phyloP scores from a whole-genome alignment of 2,113 vertebrate genomes.

The Prionailurus viverrinus region DNA sequence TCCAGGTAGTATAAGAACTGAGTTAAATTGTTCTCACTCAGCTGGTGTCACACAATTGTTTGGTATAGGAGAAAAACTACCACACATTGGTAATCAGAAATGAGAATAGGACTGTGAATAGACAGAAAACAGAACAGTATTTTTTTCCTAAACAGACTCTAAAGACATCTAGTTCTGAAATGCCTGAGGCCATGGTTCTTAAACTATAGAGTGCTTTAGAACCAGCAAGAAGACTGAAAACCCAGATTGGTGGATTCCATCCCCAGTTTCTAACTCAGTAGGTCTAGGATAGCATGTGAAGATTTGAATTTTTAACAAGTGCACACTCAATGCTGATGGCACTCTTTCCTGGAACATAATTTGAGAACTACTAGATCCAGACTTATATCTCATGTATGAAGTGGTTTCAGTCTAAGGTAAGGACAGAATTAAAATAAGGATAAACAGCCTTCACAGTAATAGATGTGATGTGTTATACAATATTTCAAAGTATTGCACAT shows the following conservation, averaged over 20 bases:
- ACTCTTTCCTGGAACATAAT: neutral
- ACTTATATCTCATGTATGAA: neutral
- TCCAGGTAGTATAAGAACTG: neutral
- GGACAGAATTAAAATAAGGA: slow-evolving; percentile 22
- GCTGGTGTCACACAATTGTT: neutral
- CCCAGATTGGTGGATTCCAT: neutral
- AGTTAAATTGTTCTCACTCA: neutral
- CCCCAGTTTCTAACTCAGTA: slow-evolving; percentile 11
- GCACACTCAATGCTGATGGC: neutral
- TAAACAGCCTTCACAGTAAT: neutral
- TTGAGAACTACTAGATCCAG: neutral
- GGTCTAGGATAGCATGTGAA: neutral
- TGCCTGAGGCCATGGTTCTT: neutral
- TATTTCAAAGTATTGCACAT: neutral
- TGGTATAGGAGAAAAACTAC: neutral
- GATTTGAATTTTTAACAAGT: neutral
- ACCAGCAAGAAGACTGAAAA: neutral
- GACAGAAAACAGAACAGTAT: neutral
- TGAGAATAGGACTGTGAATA: neutral
- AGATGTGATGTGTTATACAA: neutral
- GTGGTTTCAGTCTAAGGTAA: neutral
- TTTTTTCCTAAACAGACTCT: neutral
- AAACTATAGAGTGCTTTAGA: slow-evolving; percentile 14
- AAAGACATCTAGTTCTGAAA: slow-evolving; percentile 22
- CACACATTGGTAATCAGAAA: neutral